A percentile compares a stretch with the other conserved stretches of the same genome.
Evolutionary conservation across 2,113 vertebrate genomes (phyloP).

Genomic region (Forbesichthys agassizii): DNA sequence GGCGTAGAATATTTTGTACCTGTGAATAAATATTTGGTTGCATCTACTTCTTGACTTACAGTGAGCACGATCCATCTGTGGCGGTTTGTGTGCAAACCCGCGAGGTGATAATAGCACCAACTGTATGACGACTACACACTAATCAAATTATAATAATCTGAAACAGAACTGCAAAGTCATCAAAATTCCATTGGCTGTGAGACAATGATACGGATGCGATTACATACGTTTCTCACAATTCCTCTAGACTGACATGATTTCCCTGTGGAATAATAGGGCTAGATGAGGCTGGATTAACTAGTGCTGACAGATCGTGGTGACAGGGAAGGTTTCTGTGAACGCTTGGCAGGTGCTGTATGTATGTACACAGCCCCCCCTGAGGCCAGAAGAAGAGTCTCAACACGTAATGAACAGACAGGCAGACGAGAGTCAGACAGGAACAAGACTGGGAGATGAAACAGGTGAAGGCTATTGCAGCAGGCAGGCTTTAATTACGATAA

Average conservation of each 20-base stretch:
- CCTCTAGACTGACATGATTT: neutral
- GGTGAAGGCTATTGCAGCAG: slow-evolving; percentile 4
- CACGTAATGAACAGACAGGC: slow-evolving; percentile 8
- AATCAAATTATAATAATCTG: neutral
- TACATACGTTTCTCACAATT: neutral
- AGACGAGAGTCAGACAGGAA: slow-evolving; percentile 17
- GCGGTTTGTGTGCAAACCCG: neutral
- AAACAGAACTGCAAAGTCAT: neutral
- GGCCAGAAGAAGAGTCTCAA: neutral
- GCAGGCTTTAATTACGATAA: neutral
- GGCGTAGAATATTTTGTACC: slow-evolving; percentile 51
- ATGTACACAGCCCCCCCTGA: slow-evolving; percentile 4
- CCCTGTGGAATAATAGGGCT: neutral
- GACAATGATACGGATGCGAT: neutral
- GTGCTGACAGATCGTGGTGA: slow-evolving; percentile 25
- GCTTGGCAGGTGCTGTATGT: slow-evolving; percentile 13
- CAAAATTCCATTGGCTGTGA: neutral
- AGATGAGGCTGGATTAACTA: neutral
- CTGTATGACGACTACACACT: neutral
- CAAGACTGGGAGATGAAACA: neutral
- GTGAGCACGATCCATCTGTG: neutral
- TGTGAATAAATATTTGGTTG: slow-evolving; percentile 60
- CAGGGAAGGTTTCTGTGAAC: neutral
- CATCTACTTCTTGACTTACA: neutral
- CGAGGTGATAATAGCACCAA: neutral